These are phyloP conservation scores for Mya arenaria DNA, from an alignment of 1,140 invertebrate species.

Conservation along the genomic window DNA sequence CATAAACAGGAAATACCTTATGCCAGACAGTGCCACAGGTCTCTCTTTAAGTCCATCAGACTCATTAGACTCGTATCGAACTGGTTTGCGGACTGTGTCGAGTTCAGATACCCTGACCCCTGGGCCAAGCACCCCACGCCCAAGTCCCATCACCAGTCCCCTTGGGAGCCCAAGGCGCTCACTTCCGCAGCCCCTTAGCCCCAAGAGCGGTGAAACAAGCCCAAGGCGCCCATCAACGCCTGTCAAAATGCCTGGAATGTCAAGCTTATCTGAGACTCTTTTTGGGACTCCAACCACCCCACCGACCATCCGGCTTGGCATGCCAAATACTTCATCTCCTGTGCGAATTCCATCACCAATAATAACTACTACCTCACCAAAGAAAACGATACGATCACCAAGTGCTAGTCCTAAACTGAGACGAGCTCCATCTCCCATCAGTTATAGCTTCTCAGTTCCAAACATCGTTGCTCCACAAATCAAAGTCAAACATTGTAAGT, in stretches of 20 bases:
- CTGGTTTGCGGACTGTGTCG: constrained; percentile 82
- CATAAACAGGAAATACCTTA: constrained; percentile 60
- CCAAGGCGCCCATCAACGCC: constrained; percentile 67
- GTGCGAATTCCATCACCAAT: constrained; percentile 71
- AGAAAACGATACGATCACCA: constrained; percentile 64
- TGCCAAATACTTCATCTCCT: constrained; percentile 72
- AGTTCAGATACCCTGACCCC: constrained; percentile 86
- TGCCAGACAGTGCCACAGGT: constrained; percentile 63
- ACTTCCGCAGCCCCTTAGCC: constrained; percentile 54
- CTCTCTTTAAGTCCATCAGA: constrained; percentile 62
- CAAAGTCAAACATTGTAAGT: constrained; percentile 78
- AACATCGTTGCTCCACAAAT: constrained; percentile 78
- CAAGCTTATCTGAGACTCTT: constrained; percentile 10
- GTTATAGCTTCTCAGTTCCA: constrained; percentile 80
- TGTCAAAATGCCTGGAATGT: constrained; percentile 54
- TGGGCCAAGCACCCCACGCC: constrained; percentile 62
- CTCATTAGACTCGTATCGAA: constrained; percentile 10
- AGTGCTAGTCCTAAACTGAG: constrained; percentile 75
- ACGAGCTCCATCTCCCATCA: constrained; percentile 78
- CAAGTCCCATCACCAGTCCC: constrained; percentile 70
- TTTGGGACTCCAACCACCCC: constrained; percentile 69
- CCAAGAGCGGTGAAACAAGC: constrained; percentile 61
- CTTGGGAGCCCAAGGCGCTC: constrained; percentile 66
- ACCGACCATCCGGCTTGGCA: constrained; percentile 66
- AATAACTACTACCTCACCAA: constrained; percentile 57